These are phyloP conservation scores for Drosophila gaucha DNA, from an alignment of 2,888 invertebrate species.

Conservation along the genomic window DNA sequence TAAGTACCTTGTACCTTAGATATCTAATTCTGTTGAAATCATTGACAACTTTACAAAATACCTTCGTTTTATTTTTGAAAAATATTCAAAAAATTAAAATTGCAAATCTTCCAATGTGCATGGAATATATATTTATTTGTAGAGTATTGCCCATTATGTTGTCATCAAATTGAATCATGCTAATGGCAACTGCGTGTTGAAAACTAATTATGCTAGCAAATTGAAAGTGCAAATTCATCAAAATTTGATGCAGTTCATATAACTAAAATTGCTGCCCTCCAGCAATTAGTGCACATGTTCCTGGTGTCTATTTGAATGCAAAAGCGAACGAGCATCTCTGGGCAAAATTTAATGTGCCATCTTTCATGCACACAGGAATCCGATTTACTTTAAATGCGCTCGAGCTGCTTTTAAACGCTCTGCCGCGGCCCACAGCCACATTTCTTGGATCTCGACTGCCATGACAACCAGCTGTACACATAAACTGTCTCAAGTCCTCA, in stretches of 20 bases:
- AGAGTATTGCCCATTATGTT: conserved; percentile 18
- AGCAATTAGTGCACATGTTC: conserved; percentile 6
- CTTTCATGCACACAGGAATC: conserved; percentile 12
- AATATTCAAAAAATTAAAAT: background rate
- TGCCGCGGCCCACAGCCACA: background rate
- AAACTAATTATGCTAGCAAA: conserved; percentile 57
- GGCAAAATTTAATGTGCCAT: conserved; percentile 12
- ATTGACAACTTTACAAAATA: too few relatives aligned
- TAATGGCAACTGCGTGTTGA: conserved; percentile 61
- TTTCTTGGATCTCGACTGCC: conserved; percentile 1
- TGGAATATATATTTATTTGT: background rate
- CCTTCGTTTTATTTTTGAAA: too few relatives aligned
- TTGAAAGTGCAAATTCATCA: conserved; percentile 51
- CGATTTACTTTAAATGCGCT: conserved; percentile 34
- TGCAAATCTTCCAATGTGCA: conserved; percentile 11
- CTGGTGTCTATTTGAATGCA: background rate
- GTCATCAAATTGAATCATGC: conserved; percentile 43
- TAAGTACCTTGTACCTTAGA: background rate
- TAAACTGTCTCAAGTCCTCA: conserved; percentile 14
- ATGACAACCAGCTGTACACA: conserved; percentile 20
- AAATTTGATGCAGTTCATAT: conserved; percentile 36
- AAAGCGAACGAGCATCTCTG: background rate
- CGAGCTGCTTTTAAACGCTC: conserved; percentile 25
- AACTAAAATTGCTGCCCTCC: conserved; percentile 15
- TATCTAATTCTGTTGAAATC: too few relatives aligned